Base-by-base conservation (phyloP, 2,113 vertebrate species). In the Petrocephalus microphthalmus region DNA sequence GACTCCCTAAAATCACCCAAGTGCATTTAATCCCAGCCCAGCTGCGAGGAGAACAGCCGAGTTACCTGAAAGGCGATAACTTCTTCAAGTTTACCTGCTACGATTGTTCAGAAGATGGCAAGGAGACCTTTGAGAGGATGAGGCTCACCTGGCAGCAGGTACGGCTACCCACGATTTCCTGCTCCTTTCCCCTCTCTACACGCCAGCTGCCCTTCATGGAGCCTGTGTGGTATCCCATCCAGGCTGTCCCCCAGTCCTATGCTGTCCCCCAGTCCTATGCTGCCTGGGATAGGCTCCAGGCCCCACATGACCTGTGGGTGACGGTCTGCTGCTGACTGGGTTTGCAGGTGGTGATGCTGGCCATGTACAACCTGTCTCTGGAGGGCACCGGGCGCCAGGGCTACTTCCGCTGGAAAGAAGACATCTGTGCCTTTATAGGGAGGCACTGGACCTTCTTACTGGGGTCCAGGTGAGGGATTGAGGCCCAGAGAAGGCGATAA, bases 331-430 rank as follows among this genome's bases (percentile, higher is more conserved):
- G 1, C 53, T 88, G 29, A 19, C 3, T n/a, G 52, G 60, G 90
- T 51, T 0, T 29, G 7, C 93, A 99, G 98, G 97, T 99, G 92
- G 98, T 99, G 89, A 99, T 99, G 98, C 88, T 99, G 94, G 98
- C 98, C 51, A 99, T 99, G 98, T 99, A 99, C 93, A 99, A 99
- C 92, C 94, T 99, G 86, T 99, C 98, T 56, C 95, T 99, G 94
- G 98, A 99, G 94, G 98, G 98, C 87, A 99, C 96, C 0, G 98
- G 98, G 6, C 97, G 98, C 0, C 98, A 99, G 94, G 98, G 98
- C 0, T 99, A 99, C 93, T 99, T 99, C 93, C 95, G 98, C 51
- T 99, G 98, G 98, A 99, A 99, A 87, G 98, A 99, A 93, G 98
- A 99, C 92, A 99, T 99, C 93, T 99, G 98, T n/a, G 96, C 98